Conservation (phyloP, 2,113 vertebrate species). For the Nothobranchius furzeri region DNA sequence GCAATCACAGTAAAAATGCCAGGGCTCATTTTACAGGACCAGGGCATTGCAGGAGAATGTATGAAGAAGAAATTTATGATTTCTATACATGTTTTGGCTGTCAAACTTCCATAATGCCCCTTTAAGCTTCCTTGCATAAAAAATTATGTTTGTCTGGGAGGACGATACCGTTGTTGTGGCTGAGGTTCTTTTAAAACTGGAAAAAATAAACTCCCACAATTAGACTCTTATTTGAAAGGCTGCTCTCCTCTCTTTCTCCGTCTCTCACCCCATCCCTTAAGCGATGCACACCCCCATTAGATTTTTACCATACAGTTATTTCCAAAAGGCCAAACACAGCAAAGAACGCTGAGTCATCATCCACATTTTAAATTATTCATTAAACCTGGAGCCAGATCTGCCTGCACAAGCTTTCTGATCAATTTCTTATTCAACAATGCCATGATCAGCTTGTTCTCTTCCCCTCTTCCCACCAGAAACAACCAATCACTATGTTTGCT, state of each 20-base stretch:
- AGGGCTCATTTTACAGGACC: no score
- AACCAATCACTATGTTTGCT: conserved; percentile 57
- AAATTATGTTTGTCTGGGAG: conserved; percentile 1
- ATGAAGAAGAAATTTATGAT: no score
- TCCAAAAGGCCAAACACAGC: conserved; percentile 17
- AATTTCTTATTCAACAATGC: conserved; percentile 55
- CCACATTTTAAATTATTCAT: conserved; percentile 77
- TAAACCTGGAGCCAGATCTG: conserved; percentile 43
- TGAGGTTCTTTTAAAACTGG: neutral
- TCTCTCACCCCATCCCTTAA: conserved; percentile 19
- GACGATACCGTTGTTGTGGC: conserved; percentile 4
- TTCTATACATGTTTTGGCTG: no score
- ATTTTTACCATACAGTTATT: conserved; percentile 44
- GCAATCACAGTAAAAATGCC: no score
- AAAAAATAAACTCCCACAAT: neutral
- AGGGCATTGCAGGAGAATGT: no score
- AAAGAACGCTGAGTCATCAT: conserved; percentile 68
- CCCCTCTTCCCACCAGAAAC: conserved; percentile 18
- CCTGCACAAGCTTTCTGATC: conserved; percentile 56
- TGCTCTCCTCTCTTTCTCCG: neutral
- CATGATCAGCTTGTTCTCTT: conserved; percentile 18
- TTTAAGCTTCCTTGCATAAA: conserved; percentile 8
- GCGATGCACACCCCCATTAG: conserved; percentile 36
- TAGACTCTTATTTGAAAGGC: conserved; percentile 4
- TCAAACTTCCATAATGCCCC: no score